Evolutionary conservation across 23 tunicate species (phyloP).

Genomic region (Ascidia mentula): DNA sequence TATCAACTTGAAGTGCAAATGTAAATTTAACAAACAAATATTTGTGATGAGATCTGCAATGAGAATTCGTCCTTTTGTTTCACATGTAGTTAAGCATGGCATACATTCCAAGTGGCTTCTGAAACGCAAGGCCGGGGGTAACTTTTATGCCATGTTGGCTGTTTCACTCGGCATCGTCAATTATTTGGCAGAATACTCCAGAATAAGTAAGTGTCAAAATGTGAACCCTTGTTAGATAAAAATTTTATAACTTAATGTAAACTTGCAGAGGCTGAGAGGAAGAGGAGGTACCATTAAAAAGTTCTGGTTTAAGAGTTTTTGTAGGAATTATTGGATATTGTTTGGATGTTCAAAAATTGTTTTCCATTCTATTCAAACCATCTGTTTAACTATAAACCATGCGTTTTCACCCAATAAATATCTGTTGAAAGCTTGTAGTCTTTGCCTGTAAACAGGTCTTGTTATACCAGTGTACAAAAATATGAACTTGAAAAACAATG

Average conservation of each 20-base stretch:
- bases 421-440: too few relatives aligned
- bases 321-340: neutral
- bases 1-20: too few relatives aligned
- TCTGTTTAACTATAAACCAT: too few relatives aligned
- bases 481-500: too few relatives aligned
- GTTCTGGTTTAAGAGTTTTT: neutral
- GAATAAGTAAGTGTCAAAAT: constrained; percentile 26
- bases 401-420: too few relatives aligned
- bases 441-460: too few relatives aligned
- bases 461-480: too few relatives aligned
- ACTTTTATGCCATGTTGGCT: constrained; percentile 25
- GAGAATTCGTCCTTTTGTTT: too few relatives aligned
- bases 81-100: neutral
- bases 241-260: neutral
- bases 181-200: constrained; percentile 15
- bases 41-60: too few relatives aligned
- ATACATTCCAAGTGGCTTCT: constrained; percentile 21
- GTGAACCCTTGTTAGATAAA: neutral
- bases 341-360: neutral
- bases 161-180: constrained; percentile 10
- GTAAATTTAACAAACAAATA: too few relatives aligned
- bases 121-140: constrained; percentile 38
- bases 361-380: neutral
- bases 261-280: neutral
- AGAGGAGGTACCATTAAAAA: constrained; percentile 21